Percentiles rank a stretch among this genome's conserved stretches.
phyloP scores from a whole-genome alignment of 2,113 vertebrate species.

The Pandion haliaetus region DNA sequence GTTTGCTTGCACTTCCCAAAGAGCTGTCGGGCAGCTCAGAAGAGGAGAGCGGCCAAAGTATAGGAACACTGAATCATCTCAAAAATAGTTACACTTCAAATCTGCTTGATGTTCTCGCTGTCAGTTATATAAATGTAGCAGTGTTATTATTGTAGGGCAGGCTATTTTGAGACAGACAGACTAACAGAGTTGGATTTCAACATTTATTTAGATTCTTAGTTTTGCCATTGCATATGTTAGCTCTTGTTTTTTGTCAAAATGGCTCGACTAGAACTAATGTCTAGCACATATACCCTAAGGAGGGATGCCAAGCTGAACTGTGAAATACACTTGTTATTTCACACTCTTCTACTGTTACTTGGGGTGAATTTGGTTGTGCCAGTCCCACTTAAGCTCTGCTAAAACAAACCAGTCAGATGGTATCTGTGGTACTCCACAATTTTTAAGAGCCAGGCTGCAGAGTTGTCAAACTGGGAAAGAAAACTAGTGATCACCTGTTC shows the following conservation, averaged over 20 bases:
- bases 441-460: not conserved
- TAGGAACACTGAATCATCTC: not conserved
- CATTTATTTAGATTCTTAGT: not conserved
- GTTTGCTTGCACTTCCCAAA: not conserved
- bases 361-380: not conserved
- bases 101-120: not conserved
- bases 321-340: not conserved
- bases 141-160: not conserved
- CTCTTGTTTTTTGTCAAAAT: not conserved
- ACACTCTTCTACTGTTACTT: not conserved
- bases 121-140: not conserved
- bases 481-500: not conserved
- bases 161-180: not conserved
- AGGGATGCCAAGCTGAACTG: not conserved
- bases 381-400: not conserved
- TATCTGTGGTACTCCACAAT: not conserved
- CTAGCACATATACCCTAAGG: not conserved
- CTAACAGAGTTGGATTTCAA: not conserved
- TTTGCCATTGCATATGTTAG: not conserved
- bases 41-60: not conserved
- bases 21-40: not conserved
- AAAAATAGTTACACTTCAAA: not conserved
- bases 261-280: not conserved
- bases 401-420: not conserved
- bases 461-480: not conserved